Conservation (phyloP, 2,888 invertebrate genomes). For the Caenorhabditis auriculariae region DNA sequence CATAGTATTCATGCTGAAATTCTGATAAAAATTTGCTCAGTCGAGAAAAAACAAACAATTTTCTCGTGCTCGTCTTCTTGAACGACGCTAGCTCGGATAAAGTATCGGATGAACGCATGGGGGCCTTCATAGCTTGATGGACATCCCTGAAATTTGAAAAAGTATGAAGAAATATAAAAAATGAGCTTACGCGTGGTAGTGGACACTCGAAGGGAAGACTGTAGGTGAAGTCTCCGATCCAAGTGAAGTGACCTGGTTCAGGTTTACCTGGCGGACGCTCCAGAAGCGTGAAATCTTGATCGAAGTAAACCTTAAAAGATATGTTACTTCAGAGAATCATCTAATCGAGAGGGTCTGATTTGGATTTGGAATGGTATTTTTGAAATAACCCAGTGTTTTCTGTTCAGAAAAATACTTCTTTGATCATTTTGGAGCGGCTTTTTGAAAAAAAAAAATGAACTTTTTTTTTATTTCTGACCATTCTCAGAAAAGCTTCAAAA, state of each 20-base stretch:
- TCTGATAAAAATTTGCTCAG: not conserved
- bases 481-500: not conserved
- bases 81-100: conserved; percentile 52
- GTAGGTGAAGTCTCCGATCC: conserved; percentile 56
- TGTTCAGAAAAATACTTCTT: too few species aligned
- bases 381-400: not conserved
- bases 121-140: conserved; percentile 59
- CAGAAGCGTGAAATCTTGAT: conserved; percentile 57
- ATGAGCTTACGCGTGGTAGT: conserved; percentile 46
- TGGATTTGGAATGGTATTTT: not conserved
- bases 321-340: not conserved
- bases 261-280: conserved; percentile 61
- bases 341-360: not conserved
- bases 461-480: not conserved
- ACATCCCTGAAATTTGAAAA: conserved; percentile 36
- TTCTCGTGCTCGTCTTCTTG: conserved; percentile 45
- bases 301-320: conserved; percentile 58
- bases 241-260: conserved; percentile 60
- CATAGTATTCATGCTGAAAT: conserved; percentile 54
- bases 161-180: not conserved
- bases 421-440: too few species aligned
- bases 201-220: conserved; percentile 60
- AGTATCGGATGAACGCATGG: conserved; percentile 59
- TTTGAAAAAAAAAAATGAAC: not conserved
- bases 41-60: conserved; percentile 8